phyloP scores from a whole-genome alignment of 2,888 invertebrate genomes.

The Hypercompe scribonia region DNA sequence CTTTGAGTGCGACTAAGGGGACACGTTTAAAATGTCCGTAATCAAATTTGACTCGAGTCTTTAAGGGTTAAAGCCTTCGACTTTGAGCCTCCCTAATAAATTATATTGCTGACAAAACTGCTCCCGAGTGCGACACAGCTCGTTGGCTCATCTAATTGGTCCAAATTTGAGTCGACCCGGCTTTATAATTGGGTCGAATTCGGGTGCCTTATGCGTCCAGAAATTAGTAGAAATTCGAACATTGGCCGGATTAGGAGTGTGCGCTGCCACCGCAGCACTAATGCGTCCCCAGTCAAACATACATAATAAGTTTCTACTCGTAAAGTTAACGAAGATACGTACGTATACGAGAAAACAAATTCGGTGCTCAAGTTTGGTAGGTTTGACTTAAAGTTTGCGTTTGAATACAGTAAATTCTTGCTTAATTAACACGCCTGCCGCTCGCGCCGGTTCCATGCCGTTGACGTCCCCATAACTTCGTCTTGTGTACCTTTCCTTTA shows the following conservation, averaged over 20 bases:
- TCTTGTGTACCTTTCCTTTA: constrained; percentile 59
- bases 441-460: constrained; percentile 51
- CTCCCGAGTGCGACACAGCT: constrained; percentile 85
- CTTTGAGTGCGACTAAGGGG: constrained; percentile 72
- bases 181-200: constrained; percentile 82
- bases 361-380: constrained; percentile 71
- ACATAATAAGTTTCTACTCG: constrained; percentile 77
- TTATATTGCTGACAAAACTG: constrained; percentile 86
- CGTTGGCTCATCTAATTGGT: constrained; percentile 86
- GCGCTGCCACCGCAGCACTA: constrained; percentile 73
- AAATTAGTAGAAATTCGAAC: constrained; percentile 82
- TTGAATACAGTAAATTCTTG: constrained; percentile 80
- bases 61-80: constrained; percentile 84
- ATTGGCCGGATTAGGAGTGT: constrained; percentile 73
- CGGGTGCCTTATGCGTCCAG: constrained; percentile 73
- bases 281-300: constrained; percentile 73
- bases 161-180: constrained; percentile 82
- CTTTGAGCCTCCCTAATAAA: constrained; percentile 85
- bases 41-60: constrained; percentile 86
- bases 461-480: constrained; percentile 55
- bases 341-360: constrained; percentile 75
- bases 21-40: constrained; percentile 82
- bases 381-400: constrained; percentile 75
- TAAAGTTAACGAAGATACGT: constrained; percentile 79
- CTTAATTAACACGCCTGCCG: constrained; percentile 77